Evolutionary conservation across 2,888 invertebrate species (phyloP).

Genomic region (Erynnis tages): DNA sequence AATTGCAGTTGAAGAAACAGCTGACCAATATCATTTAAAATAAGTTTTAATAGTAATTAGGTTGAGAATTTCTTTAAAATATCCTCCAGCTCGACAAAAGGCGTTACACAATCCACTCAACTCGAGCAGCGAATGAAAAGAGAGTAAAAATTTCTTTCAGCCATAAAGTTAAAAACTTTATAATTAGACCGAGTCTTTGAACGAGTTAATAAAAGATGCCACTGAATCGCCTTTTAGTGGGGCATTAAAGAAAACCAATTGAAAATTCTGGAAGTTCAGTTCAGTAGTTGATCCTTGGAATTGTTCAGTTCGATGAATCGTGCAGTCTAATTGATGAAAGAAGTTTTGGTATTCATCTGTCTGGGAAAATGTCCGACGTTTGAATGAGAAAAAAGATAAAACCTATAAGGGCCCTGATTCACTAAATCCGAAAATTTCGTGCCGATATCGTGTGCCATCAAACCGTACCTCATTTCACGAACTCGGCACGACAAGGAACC

Average conservation of each 20-base stretch:
- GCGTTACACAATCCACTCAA: conserved; percentile 18
- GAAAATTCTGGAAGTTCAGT: conserved; percentile 22
- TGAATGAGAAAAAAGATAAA: no score
- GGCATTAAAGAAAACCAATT: conserved; percentile 26
- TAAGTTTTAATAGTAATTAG: not conserved
- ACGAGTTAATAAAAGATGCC: conserved; percentile 27
- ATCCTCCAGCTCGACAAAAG: conserved; percentile 10
- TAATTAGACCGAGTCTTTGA: conserved; percentile 23
- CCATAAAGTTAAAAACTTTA: conserved; percentile 27
- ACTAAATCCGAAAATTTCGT: no score
- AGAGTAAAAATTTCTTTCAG: conserved; percentile 11
- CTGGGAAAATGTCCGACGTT: no score
- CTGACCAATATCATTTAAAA: no score
- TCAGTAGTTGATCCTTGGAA: conserved; percentile 19
- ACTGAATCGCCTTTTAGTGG: conserved; percentile 26
- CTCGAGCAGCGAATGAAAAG: conserved; percentile 13
- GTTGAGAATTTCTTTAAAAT: conserved; percentile 5
- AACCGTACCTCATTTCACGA: no score
- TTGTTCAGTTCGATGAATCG: no score
- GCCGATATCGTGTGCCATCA: no score
- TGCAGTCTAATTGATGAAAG: not conserved
- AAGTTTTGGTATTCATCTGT: not conserved
- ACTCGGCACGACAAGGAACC: no score
- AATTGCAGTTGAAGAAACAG: no score
- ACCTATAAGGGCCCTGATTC: no score